Percentiles rank a stretch among this genome's conserved stretches.
Evolutionary conservation across 2,888 invertebrate genomes (phyloP).

Genomic region (Argyresthia albistria): DNA sequence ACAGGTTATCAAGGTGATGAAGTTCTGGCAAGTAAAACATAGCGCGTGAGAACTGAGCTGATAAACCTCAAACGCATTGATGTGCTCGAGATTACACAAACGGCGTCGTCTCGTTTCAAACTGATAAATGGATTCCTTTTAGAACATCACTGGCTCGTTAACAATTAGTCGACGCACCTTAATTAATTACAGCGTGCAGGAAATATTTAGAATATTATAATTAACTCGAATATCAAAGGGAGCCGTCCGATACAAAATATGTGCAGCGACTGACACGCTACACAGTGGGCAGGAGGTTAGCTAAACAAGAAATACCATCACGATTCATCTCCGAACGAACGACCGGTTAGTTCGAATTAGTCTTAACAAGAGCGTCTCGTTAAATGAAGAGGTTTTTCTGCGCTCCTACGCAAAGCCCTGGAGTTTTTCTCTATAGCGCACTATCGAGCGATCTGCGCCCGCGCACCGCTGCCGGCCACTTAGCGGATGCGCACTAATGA

Average conservation of each 20-base stretch:
- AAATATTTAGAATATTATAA: no score
- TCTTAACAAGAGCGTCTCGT: constrained; percentile 1
- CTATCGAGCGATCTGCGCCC: constrained; percentile 3
- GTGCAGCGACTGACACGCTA: no score
- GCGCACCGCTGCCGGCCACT: constrained; percentile 1
- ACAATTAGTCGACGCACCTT: neutral
- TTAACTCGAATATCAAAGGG: no score
- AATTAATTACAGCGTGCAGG: neutral
- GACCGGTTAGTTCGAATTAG: neutral
- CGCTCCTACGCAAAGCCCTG: neutral
- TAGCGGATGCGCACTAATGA: constrained; percentile 19
- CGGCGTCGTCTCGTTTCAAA: neutral
- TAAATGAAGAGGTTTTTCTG: constrained; percentile 3
- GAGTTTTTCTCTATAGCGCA: neutral
- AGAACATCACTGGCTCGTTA: neutral
- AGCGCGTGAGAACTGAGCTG: neutral
- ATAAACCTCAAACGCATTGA: neutral
- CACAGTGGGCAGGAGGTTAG: no score
- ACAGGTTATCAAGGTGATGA: neutral
- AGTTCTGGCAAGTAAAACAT: neutral
- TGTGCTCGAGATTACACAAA: neutral
- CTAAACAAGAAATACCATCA: no score
- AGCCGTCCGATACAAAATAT: no score
- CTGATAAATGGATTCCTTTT: neutral
- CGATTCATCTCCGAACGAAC: neutral